These are phyloP conservation scores for Palythoa caribaeorum DNA, from an alignment of 92 coral and sea anemone species.

Conservation along the genomic window DNA sequence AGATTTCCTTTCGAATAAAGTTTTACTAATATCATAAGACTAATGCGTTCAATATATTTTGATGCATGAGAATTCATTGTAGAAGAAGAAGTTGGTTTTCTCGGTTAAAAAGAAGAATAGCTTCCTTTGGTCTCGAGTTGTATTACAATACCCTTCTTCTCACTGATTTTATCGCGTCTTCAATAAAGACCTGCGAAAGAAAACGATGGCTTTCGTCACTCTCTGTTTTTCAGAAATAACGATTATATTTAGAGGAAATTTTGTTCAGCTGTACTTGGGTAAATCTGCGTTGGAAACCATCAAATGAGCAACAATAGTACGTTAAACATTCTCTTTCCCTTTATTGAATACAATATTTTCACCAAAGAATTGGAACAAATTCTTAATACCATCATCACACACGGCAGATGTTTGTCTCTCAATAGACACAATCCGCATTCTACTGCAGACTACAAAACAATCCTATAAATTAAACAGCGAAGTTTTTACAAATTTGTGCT, in stretches of 20 bases:
- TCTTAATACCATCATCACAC: slow-evolving; percentile 64
- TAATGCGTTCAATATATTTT: neutral
- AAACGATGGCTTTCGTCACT: slow-evolving; percentile 38
- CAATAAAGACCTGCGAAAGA: slow-evolving; percentile 40
- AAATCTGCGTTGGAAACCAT: slow-evolving; percentile 55
- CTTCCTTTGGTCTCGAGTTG: slow-evolving; percentile 14
- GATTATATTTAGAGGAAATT: slow-evolving; percentile 41
- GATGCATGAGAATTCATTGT: slow-evolving; percentile 12
- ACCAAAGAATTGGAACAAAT: slow-evolving; percentile 38
- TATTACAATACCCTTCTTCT: slow-evolving; percentile 10
- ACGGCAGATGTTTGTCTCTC: too few species aligned
- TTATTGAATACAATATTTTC: slow-evolving; percentile 26
- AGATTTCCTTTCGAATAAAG: slow-evolving; percentile 44
- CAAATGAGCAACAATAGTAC: slow-evolving; percentile 85
- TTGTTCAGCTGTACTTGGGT: slow-evolving; percentile 23
- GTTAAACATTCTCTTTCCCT: slow-evolving; percentile 64
- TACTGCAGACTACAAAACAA: slow-evolving; percentile 75
- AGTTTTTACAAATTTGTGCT: slow-evolving; percentile 79
- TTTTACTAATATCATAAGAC: slow-evolving; percentile 23
- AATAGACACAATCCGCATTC: slow-evolving; percentile 42
- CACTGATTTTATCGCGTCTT: slow-evolving; percentile 35
- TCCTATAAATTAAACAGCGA: slow-evolving; percentile 76
- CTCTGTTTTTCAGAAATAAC: slow-evolving; percentile 64
- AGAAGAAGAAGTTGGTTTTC: slow-evolving; percentile 12
- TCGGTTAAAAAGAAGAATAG: neutral